Evolutionary conservation across 2,888 invertebrate genomes (phyloP).

Genomic region (Drosophila suboccidentalis): DNA sequence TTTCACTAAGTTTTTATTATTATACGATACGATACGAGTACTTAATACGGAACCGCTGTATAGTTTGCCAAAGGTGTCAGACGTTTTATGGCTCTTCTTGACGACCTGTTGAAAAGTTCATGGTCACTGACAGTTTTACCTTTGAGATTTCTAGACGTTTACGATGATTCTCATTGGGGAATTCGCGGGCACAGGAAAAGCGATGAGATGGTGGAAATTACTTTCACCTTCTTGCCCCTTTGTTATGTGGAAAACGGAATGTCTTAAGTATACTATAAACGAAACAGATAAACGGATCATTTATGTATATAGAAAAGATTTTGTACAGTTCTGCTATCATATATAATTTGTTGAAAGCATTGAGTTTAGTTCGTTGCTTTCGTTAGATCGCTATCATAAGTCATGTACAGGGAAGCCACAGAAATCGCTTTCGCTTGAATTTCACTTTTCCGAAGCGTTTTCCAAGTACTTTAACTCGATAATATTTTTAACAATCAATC

Average conservation of each 20-base stretch:
- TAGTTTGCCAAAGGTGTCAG: constrained; percentile 69
- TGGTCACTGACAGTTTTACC: constrained; percentile 61
- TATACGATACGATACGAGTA: neutral
- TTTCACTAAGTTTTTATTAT: constrained; percentile 41
- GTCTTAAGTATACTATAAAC: constrained; percentile 2
- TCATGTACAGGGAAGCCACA: too few relatives aligned
- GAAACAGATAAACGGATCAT: constrained; percentile 17
- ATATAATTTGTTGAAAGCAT: too few relatives aligned
- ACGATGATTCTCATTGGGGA: constrained; percentile 20
- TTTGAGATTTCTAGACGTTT: constrained; percentile 34
- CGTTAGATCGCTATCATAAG: too few relatives aligned
- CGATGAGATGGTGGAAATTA: constrained; percentile 13
- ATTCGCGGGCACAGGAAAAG: constrained; percentile 1
- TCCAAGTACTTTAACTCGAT: too few relatives aligned
- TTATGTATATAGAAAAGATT: neutral
- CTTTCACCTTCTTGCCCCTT: constrained; percentile 32
- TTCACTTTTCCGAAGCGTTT: too few relatives aligned
- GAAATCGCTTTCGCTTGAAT: too few relatives aligned
- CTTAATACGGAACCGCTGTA: constrained; percentile 12
- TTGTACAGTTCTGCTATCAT: neutral
- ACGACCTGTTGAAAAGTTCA: constrained; percentile 78
- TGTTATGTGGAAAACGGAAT: constrained; percentile 7
- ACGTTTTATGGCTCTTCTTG: constrained; percentile 72
- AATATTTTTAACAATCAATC: too few relatives aligned
- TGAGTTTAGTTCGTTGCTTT: too few relatives aligned